Conservation (phyloP, 2,113 vertebrate species). For the Mola mola region DNA sequence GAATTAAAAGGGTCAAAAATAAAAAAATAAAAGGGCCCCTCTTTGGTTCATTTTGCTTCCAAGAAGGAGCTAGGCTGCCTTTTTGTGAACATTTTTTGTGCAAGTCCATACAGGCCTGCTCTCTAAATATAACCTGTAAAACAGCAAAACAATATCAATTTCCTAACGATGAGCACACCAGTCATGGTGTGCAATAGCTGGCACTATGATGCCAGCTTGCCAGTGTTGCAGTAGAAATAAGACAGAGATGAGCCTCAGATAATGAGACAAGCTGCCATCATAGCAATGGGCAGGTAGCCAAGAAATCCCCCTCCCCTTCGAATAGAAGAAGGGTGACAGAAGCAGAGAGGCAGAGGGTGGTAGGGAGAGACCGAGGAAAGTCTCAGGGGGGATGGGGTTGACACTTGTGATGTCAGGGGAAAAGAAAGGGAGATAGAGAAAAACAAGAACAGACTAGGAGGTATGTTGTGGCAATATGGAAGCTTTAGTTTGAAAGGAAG, state of each 20-base stretch:
- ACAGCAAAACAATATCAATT: constrained; percentile 7
- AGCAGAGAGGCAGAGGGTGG: constrained; percentile 27
- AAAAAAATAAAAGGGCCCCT: constrained; percentile 61
- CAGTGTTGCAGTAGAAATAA: constrained; percentile 37
- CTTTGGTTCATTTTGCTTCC: constrained; percentile 30
- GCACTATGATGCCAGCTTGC: constrained; percentile 13
- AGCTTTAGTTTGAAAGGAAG: constrained; percentile 17
- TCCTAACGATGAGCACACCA: neutral
- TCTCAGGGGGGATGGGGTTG: constrained; percentile 31
- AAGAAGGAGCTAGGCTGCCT: neutral
- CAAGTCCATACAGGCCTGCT: constrained; percentile 9
- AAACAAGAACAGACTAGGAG: constrained; percentile 26
- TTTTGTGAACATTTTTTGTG: constrained; percentile 24
- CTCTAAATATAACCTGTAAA: constrained; percentile 3
- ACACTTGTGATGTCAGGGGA: constrained; percentile 18
- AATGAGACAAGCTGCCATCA: constrained; percentile 61
- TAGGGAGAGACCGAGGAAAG: constrained; percentile 12
- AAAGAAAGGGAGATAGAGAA: constrained; percentile 28
- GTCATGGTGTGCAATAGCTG: neutral
- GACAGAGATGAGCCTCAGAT: constrained; percentile 45
- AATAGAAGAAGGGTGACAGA: constrained; percentile 54
- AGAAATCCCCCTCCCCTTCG: constrained; percentile 61
- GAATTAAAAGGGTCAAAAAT: constrained; percentile 80
- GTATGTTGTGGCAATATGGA: constrained; percentile 17
- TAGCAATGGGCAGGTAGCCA: constrained; percentile 76